A percentile compares a stretch with the other conserved stretches of the same genome.
Conservation (phyloP, 2,113 vertebrate species). For the Gasterosteus nipponicus region DNA sequence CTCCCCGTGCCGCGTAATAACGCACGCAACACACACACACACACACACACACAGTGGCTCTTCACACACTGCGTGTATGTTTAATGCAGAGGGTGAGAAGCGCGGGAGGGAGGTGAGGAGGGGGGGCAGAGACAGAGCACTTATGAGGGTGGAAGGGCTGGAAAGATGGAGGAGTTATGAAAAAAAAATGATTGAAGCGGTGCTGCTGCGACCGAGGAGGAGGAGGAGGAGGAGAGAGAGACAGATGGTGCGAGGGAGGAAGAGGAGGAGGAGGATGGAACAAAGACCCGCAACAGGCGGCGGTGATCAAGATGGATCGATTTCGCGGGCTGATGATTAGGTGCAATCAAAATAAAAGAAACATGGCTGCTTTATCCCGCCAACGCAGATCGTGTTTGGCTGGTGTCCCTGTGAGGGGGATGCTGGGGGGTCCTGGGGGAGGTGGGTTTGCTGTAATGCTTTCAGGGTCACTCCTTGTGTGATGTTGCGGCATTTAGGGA, state of each 20-base stretch:
- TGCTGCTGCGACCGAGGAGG: slow-evolving; percentile 49
- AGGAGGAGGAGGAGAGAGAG: slow-evolving; percentile 48
- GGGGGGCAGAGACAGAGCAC: slow-evolving; percentile 26
- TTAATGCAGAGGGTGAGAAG: slow-evolving; percentile 43
- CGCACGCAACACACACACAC: no score
- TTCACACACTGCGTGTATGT: slow-evolving; percentile 42
- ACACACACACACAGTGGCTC: not conserved
- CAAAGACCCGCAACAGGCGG: slow-evolving; percentile 70
- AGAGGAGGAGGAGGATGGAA: slow-evolving; percentile 40
- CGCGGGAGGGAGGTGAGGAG: not conserved
- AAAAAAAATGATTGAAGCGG: slow-evolving; percentile 69
- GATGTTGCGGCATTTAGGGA: slow-evolving; percentile 60
- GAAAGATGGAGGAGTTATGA: slow-evolving; percentile 64
- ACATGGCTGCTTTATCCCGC: slow-evolving; percentile 58
- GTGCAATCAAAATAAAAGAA: slow-evolving; percentile 38
- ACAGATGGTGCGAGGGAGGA: slow-evolving; percentile 67
- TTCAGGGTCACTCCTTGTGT: slow-evolving; percentile 69
- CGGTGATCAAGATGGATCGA: slow-evolving; percentile 73
- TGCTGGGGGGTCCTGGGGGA: slow-evolving; percentile 40
- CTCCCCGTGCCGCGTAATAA: slow-evolving; percentile 22
- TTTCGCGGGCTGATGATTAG: slow-evolving; percentile 65
- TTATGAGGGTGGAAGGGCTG: slow-evolving; percentile 58
- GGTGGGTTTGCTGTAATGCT: slow-evolving; percentile 61
- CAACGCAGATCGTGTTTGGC: slow-evolving; percentile 57
- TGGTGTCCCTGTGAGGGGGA: slow-evolving; percentile 60